A percentile compares a stretch with the other conserved stretches of the same genome.
Evolutionary conservation across 2,797 vertebrate genomes (phyloP).

Genomic region (Meriones psammophilus): DNA sequence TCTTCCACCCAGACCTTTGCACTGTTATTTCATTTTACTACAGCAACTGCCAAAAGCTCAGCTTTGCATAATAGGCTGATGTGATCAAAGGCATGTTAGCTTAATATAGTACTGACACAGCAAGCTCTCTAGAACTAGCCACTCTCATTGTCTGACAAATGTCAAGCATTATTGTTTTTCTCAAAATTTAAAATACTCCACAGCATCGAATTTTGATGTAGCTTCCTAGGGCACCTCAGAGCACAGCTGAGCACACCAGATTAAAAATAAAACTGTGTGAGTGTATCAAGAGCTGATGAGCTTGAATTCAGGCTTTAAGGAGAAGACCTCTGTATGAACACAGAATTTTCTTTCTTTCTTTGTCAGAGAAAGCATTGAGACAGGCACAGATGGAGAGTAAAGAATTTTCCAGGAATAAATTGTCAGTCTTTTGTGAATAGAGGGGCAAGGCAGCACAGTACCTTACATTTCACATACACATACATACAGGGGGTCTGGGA

Average conservation of each 20-base stretch:
- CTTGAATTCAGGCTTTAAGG: neutral
- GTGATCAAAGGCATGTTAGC: neutral
- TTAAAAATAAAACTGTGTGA: neutral
- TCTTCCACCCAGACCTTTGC: neutral
- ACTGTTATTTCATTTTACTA: conserved; percentile 16
- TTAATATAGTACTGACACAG: neutral
- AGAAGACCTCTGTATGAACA: neutral
- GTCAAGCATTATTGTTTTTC: neutral
- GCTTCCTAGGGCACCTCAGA: neutral
- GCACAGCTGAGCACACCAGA: neutral
- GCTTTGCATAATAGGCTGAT: neutral
- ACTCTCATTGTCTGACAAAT: neutral
- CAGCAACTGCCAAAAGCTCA: neutral
- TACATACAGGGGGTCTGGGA: neutral
- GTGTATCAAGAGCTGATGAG: neutral
- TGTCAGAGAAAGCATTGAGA: neutral
- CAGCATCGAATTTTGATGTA: neutral
- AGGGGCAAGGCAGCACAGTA: neutral
- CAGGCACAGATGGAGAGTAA: neutral
- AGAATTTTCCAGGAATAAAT: neutral
- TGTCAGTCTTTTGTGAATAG: no score
- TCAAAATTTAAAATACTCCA: neutral
- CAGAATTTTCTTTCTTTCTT: neutral
- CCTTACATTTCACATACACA: neutral
- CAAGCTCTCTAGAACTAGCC: neutral